Evolutionary conservation across 2,797 vertebrate genomes (phyloP).

Genomic region (Echiichthys vipera): DNA sequence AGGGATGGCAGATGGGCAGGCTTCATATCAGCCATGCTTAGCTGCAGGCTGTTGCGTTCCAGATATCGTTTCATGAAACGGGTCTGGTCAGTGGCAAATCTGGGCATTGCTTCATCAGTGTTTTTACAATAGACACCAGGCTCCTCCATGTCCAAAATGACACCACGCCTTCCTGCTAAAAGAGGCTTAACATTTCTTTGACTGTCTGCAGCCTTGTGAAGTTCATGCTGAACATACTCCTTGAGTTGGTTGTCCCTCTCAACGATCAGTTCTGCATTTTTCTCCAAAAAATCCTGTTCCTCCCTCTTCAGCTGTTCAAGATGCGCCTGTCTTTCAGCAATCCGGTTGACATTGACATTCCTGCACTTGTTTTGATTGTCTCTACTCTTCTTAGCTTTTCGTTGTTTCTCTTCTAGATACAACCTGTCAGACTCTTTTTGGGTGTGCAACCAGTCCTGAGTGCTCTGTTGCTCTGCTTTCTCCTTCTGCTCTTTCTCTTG

Average conservation of each 20-base stretch:
- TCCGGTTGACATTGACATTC: neutral
- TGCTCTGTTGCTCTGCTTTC: neutral
- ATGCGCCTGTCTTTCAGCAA: neutral
- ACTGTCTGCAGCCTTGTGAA: neutral
- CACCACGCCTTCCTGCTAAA: neutral
- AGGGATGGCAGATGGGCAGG: neutral
- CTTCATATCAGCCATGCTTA: neutral
- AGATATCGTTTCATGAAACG: neutral
- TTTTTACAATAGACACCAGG: rapidly evolving
- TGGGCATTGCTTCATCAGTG: neutral
- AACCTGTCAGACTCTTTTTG: neutral
- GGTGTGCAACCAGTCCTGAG: neutral
- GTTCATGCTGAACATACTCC: neutral
- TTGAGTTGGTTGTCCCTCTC: neutral
- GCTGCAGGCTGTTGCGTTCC: neutral
- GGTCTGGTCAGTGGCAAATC: neutral
- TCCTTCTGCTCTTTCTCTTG: neutral
- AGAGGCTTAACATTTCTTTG: neutral
- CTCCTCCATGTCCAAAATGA: neutral
- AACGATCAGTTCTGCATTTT: neutral
- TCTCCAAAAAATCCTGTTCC: neutral
- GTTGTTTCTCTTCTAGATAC: neutral
- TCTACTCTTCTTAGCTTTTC: neutral
- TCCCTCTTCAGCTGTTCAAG: neutral
- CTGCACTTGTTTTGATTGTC: neutral